Evolutionary conservation across 2,797 vertebrate species (phyloP).

Genomic region (Tenualosa ilisha): DNA sequence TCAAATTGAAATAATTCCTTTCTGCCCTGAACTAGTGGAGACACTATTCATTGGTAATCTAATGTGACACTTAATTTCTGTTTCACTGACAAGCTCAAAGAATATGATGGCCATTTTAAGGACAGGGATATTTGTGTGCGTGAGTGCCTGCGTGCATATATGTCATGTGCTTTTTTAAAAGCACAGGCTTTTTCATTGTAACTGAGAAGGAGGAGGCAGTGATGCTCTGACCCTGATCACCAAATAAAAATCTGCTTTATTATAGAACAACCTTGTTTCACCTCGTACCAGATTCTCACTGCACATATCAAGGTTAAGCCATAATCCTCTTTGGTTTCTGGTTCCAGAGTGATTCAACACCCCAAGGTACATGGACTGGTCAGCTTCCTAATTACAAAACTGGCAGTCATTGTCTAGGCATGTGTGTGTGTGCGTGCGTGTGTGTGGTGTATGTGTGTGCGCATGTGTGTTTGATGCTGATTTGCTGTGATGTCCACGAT

Average conservation of each 20-base stretch:
- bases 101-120: neutral
- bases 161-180: neutral
- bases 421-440: neutral
- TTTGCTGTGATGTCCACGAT: slow-evolving; percentile 76
- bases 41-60: slow-evolving; percentile 75
- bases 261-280: neutral
- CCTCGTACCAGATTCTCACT: neutral
- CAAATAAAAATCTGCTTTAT: neutral
- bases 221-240: neutral
- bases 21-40: slow-evolving; percentile 74
- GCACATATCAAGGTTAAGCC: too few relatives aligned
- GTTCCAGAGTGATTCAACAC: slow-evolving; percentile 77
- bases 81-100: slow-evolving; percentile 40
- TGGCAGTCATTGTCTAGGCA: slow-evolving; percentile 18
- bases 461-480: slow-evolving; percentile 74
- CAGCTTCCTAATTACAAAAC: slow-evolving; percentile 75
- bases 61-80: slow-evolving; percentile 80
- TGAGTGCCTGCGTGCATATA: neutral
- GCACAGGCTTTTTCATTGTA: neutral
- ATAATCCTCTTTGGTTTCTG: neutral
- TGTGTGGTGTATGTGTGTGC: neutral
- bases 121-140: neutral
- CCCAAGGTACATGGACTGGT: slow-evolving; percentile 74
- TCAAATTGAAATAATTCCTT: slow-evolving; percentile 80
- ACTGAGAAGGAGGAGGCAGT: neutral